Evolutionary conservation across 2,113 vertebrate species (phyloP), one percentile per base, ranked within the genome.

Genomic region (Cyanoramphus novaezelandiae): DNA sequence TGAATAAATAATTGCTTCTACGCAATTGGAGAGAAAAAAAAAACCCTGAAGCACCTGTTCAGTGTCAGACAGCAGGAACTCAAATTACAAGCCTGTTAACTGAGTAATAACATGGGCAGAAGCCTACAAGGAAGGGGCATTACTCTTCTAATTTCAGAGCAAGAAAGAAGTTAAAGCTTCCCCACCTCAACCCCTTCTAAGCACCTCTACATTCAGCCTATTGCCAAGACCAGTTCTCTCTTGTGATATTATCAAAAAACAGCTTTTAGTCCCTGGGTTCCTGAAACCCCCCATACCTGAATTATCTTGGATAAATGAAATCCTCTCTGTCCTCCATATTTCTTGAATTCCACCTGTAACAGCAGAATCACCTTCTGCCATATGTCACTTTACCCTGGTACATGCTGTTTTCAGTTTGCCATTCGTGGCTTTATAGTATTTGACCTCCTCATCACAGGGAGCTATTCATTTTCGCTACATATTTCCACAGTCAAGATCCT

Each of bases 1-100:
- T 69, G 37, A 91, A 93, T 68, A 77, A 93, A 95, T 90, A 93
- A 90, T 76, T 88, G 64, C 35, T 77, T 50, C 44, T 49, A 6
- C 24, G 27, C 41, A 91, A 93, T 2, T 76, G 43, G 29, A 81
- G 46, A 75, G 57, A 27, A 68, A 53, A 70, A 53, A 70, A 53
- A 53, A 86, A 86, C 89, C 49, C 49, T 82, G 11, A 55, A 53
- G 29, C 41, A 83, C n/a, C 47, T 78, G n/a, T 88, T 87, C 63
- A 65, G 59, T 29, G 53, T 43, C n/a, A 60, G 62, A 55, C 4
- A 8, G 71, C 17, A 82, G 75, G 81, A 91, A 78, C 20, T 75
- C 33, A n/a, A 64, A 92, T 67, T 47, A 41, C 11, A 92, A 84
- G 33, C 31, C 17, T 60, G 43, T 81, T 2, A 67, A 65, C 31